A percentile compares a stretch with the other conserved stretches of the same genome.
Evolutionary conservation across 2,797 vertebrate genomes (phyloP).

Genomic region (Galago senegalensis): DNA sequence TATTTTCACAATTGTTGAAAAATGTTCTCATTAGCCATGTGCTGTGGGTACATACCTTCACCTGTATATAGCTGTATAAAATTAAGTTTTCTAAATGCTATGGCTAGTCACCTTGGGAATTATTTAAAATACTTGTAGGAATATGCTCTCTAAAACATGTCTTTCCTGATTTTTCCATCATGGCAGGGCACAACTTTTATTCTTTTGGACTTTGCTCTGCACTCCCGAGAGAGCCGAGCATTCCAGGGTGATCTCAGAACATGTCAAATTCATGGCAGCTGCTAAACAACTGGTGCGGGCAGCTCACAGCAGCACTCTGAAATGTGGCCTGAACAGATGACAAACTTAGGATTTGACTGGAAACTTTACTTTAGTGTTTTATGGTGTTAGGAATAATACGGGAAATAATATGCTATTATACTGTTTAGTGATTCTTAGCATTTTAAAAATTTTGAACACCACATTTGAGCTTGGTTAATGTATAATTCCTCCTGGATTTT

Average conservation of each 20-base stretch:
- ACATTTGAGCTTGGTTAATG: background rate
- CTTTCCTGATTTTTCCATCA: background rate
- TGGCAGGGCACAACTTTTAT: background rate
- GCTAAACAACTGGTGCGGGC: constrained; percentile 57
- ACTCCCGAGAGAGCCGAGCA: background rate
- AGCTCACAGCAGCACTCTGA: background rate
- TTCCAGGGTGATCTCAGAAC: constrained; percentile 7
- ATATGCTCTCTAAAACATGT: background rate
- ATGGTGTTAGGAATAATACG: background rate
- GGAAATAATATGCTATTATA: background rate
- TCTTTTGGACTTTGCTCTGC: background rate
- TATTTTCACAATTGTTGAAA: background rate
- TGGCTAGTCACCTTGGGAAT: background rate
- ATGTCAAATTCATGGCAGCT: constrained; percentile 55
- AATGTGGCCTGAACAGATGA: background rate
- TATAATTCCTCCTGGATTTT: background rate
- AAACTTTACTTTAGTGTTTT: constrained; percentile 17
- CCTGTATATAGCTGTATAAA: background rate
- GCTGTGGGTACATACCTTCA: background rate
- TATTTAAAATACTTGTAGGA: background rate
- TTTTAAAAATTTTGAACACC: background rate
- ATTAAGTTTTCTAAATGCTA: background rate
- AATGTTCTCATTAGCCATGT: background rate
- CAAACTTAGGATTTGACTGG: constrained; percentile 42
- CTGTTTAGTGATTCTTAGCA: background rate